Base-by-base conservation (phyloP, 2,113 vertebrate species). In the Rafetus swinhoei region DNA sequence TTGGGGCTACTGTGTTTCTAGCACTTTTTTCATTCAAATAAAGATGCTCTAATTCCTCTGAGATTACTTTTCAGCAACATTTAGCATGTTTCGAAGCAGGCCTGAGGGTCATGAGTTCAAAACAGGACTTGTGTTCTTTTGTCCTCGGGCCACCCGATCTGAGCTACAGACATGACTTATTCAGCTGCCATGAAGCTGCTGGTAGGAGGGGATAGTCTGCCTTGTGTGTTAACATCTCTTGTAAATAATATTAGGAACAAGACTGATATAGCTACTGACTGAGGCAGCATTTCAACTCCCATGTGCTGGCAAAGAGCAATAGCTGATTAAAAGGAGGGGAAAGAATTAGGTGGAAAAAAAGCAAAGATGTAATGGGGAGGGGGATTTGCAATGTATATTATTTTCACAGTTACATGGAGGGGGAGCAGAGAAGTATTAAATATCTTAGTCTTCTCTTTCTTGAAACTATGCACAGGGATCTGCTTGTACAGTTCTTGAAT, bases 21-120 rank as follows among this genome's bases (percentile, higher is more conserved):
- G 22, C 15, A 53, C 82, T 93, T 90, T 91, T 82, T 93, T 94
- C 96, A 95, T 92, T 94, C 94, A 95, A 89, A 94, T 96, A 93
- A 87, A 93, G 39, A 57, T 4, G 79, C 27, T 82, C 79, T 82
- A 87, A 90, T 86, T 97, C 88, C 79, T 93, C 89, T 82, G 74
- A 93, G 90, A 82, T 94, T 86, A 92, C 91, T 96, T 97, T 95
- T 88, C 65, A 93, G 87, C 45, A 94, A 35, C 85, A 86, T 96
- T 95, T 69, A 69, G 86, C 84, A 77, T 72, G 79, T 65, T 91
- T 57, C 90, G 92, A 85, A 92, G 74, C 84, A 82, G 85, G 84
- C 84, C 88, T 56, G 76, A 72, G 55, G 76, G 92, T 95, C 85
- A 57, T 0, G 1, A 95, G 95, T 95, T 97, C 97, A 96, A 92